Evolutionary conservation across 2,888 invertebrate genomes (phyloP).

Genomic region (Encarsia formosa): DNA sequence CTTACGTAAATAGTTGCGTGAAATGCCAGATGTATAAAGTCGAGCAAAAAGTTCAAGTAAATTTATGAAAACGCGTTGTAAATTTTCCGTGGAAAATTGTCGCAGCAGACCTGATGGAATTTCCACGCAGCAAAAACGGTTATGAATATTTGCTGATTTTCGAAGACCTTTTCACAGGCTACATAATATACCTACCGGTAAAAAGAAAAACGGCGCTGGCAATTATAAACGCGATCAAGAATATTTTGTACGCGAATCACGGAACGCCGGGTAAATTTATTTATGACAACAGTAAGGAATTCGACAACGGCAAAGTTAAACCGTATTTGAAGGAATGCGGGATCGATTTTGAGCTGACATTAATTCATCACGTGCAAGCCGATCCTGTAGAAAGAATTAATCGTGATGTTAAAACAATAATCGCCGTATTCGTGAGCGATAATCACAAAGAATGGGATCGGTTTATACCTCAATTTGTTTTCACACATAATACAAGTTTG

Average conservation of each 20-base stretch:
- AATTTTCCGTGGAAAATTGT: neutral
- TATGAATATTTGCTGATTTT: neutral
- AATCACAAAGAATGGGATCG: constrained; percentile 32
- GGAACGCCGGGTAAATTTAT: neutral
- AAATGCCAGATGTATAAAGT: neutral
- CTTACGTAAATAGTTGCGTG: constrained; percentile 32
- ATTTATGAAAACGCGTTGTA: constrained; percentile 1
- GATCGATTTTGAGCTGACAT: neutral
- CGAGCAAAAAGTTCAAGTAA: constrained; percentile 11
- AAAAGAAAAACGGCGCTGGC: neutral
- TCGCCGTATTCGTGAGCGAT: constrained; percentile 15
- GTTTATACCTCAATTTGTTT: constrained; percentile 30
- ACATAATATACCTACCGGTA: neutral
- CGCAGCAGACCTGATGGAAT: neutral
- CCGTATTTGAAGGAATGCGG: neutral
- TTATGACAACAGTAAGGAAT: neutral
- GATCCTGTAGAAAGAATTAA: constrained; percentile 32
- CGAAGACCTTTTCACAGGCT: neutral
- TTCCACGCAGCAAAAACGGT: neutral
- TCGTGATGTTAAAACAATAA: constrained; percentile 29
- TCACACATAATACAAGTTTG: constrained; percentile 31
- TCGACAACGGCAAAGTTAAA: neutral
- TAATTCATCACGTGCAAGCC: constrained; percentile 28
- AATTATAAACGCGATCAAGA: neutral
- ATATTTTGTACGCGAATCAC: neutral